Conservation (phyloP, 1,140 invertebrate species). For the Babylonia areolata region DNA sequence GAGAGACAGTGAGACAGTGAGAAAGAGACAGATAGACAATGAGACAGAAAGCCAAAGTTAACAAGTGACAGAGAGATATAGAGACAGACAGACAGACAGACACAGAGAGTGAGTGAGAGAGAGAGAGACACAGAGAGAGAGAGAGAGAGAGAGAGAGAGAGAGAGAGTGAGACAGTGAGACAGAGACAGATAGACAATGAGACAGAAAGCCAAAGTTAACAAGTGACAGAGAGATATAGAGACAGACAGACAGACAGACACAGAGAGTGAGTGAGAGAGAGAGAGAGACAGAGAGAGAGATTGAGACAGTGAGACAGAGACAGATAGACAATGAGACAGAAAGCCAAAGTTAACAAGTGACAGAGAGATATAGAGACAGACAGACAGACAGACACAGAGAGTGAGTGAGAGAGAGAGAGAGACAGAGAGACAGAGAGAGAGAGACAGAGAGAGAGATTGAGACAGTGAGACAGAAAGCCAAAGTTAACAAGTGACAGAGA, state of each 20-base stretch:
- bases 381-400: not conserved
- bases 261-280: not conserved
- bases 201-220: not conserved
- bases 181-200: no score
- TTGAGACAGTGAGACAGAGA: not conserved
- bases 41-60: no score
- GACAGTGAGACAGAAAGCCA: no score
- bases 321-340: not conserved
- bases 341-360: not conserved
- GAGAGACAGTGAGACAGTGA: not conserved
- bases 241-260: not conserved
- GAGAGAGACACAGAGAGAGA: not conserved
- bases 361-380: not conserved
- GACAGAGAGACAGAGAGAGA: not conserved
- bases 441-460: not conserved
- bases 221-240: not conserved
- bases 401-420: not conserved
- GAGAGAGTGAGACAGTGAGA: not conserved
- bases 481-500: not conserved
- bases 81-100: not conserved
- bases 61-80: no score
- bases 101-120: no score
- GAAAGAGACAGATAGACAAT: conserved; percentile 2
- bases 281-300: no score
- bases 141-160: not conserved